Evolutionary conservation across 1,140 invertebrate species (phyloP), one percentile per base, ranked within the genome.

Genomic region (Gyrodactylus salaris): DNA sequence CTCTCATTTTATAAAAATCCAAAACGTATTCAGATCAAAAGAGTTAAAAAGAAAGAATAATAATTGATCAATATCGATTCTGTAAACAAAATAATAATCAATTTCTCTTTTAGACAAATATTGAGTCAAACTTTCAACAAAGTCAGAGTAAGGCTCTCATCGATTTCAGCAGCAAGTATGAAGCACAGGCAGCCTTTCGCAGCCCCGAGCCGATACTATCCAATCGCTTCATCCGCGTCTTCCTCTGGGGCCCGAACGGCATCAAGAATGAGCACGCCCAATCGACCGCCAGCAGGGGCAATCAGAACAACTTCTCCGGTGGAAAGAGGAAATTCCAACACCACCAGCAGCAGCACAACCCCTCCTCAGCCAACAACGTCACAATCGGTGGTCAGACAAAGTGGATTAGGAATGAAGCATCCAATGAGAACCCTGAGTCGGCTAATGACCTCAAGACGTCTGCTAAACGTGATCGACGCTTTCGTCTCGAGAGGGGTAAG

Each of bases 211-310:
- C 70, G 25, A 71, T 71, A 1, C 26, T 71, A 71, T 21, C 21
- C n/a, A 71, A 71, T 25, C 21, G 70, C 25, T 71, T 71, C 26
- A 71, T 71, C 26, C 70, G 70, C 25, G 26, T 25, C 1, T 24
- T 21, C 25, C 25, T 71, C 25, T 71, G 21, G 21, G 70, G 7
- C 2, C 7, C 21, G 16, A 24, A 16, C 16, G 20, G 21, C 16
- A 25, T 24, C 1, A 24, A 20, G 1, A 69, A 69, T 24, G 25
- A 71, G 16, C n/a, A 20, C 26, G 26, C 70, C 2, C 20, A 24
- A 2, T 25, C 20, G 1, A 22, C 25, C 25, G 21, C 25, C 1
- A 25, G 24, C 1, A 22, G 24, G 25, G 70, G 25, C 25, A 20
- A 24, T 24, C 21, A 71, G 26, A 71, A 7, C 7, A 7, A 54